Conservation (phyloP, 37 sponge, comb jelly and placozoan species). For the Halisarca cf. caerulea region DNA sequence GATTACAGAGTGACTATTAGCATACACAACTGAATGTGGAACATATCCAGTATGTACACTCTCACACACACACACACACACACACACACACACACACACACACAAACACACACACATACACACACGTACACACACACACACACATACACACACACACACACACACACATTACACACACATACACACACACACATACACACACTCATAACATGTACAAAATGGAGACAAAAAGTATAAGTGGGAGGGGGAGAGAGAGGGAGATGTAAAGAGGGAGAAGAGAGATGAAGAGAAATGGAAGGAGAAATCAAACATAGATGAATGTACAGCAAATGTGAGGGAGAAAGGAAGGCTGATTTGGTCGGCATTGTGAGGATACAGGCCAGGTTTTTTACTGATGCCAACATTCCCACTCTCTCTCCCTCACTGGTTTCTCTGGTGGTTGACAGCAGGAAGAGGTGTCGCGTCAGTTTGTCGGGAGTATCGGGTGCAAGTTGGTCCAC, state of each 20-base stretch:
- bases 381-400: conserved; percentile 26
- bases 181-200: conserved; percentile 3
- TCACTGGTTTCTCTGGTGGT: neutral
- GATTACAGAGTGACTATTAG: no score
- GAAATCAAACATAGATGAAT: no score
- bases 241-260: no score
- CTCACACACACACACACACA: neutral
- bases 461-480: conserved; percentile 38
- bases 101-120: conserved; percentile 3
- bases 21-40: no score
- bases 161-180: neutral
- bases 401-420: neutral
- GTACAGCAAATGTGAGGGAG: no score
- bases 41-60: no score
- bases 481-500: conserved; percentile 37
- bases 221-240: no score
- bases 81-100: no score
- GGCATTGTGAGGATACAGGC: conserved; percentile 76
- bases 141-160: neutral
- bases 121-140: conserved; percentile 17
- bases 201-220: no score
- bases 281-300: no score
- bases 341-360: no score
- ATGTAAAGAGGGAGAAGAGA: no score
- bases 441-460: conserved; percentile 47